Evolutionary conservation across 2,797 vertebrate genomes (phyloP), one percentile per base, ranked within the genome.

Genomic region (Pogoniulus pusillus): DNA sequence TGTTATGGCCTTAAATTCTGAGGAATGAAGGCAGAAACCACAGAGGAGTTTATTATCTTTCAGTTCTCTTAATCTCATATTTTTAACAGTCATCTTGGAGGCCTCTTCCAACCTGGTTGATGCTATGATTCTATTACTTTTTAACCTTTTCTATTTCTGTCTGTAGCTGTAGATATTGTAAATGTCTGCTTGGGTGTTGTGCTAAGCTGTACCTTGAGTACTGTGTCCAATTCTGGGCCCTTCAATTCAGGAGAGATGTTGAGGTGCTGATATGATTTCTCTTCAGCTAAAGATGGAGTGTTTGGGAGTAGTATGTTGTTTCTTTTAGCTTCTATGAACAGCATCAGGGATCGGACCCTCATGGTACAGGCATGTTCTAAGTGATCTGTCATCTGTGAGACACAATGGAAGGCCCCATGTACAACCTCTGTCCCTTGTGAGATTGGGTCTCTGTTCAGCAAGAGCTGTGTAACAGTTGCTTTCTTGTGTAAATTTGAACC

Each of bases 401-500:
- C 49, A 12, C 49, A 19, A 7, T 51, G 75, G 83, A 82, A 94
- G 78, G 60, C 59, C 35, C 53, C 55, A 54, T 23, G 63, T 60
- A 57, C 77, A 71, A 32, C 62, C 29, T 66, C 65, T 16, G 55
- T 62, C 65, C 65, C 63, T 20, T n/a, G 54, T 85, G 89, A 84
- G 35, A 29, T 7, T 35, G 18, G 30, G 37, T 69, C 57, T 92
- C 15, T 60, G 29, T 69, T 91, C 80, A 82, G 41, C 63, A 68
- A 71, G 74, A 74, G 26, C 64, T 59, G n/a, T 65, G 64, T 35
- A 76, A 71, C 57, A 62, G 49, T 91, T 85, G 60, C 59, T 93
- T 90, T 84, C 74, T 87, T 88, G 78, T 81, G 71, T 82, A 39
- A 64, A 76, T 90, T 84, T 80, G 81, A 91, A 81, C 62, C 68